phyloP scores from a whole-genome alignment of 2,113 vertebrate species.

The Mastomys natalensis region DNA sequence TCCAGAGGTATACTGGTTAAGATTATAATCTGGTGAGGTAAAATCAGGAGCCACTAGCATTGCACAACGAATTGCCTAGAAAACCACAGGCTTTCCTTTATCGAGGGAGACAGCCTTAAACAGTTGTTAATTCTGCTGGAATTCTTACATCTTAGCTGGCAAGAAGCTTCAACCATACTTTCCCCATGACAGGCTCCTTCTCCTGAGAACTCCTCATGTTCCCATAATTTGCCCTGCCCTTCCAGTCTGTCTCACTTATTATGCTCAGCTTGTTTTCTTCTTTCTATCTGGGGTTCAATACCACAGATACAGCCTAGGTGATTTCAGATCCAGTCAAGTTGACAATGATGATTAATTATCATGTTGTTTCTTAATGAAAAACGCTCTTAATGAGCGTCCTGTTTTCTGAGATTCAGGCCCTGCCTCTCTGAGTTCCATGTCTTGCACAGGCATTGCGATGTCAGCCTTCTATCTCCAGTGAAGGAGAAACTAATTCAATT shows the following conservation, averaged over 20 bases:
- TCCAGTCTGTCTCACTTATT: neutral
- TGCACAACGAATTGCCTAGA: neutral
- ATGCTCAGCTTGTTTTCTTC: neutral
- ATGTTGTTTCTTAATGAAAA: neutral
- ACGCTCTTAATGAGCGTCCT: too few species aligned
- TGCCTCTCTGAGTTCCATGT: neutral
- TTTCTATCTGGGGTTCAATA: neutral
- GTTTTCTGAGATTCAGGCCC: neutral
- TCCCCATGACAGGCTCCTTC: neutral
- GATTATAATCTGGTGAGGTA: too few species aligned
- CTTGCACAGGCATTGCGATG: neutral
- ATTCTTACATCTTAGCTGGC: neutral
- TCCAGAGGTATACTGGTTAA: neutral
- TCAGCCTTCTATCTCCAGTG: neutral
- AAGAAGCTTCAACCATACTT: neutral
- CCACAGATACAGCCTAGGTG: neutral
- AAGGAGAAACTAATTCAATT: neutral
- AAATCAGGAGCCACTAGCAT: neutral
- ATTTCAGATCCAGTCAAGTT: neutral
- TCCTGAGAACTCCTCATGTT: neutral
- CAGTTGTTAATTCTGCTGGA: neutral
- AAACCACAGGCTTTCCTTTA: neutral
- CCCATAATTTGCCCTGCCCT: neutral
- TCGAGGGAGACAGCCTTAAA: neutral
- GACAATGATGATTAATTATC: neutral